A percentile compares a stretch with the other conserved stretches of the same genome.
Evolutionary conservation across 2,113 vertebrate species (phyloP).

Genomic region (Cisticola juncidis): DNA sequence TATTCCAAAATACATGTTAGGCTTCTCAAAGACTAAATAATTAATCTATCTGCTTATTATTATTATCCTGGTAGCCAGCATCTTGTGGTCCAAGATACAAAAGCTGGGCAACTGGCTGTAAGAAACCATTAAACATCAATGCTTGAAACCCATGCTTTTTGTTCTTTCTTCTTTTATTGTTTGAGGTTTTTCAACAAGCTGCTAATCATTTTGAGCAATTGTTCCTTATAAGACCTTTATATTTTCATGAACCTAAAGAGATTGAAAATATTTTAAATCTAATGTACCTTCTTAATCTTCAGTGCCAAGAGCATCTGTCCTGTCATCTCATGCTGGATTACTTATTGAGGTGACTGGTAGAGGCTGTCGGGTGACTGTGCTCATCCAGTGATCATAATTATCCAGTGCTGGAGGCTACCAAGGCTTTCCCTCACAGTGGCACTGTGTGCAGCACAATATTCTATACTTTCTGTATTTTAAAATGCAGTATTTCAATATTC

Average conservation of each 20-base stretch:
- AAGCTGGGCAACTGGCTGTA: background rate
- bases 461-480: background rate
- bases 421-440: background rate
- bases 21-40: background rate
- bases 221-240: background rate
- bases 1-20: background rate
- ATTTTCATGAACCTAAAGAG: background rate
- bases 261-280: background rate
- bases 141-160: background rate
- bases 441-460: background rate
- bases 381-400: background rate
- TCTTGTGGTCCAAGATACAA: background rate
- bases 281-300: background rate
- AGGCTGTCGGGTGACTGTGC: background rate
- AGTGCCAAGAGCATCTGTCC: background rate
- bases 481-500: background rate
- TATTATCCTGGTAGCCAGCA: background rate
- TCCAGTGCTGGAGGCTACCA: background rate
- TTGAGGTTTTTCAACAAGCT: rapidly evolving
- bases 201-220: background rate
- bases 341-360: background rate
- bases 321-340: background rate
- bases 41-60: background rate
- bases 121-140: background rate
- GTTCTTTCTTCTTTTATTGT: background rate